These are phyloP conservation scores for Temnothorax ravouxi DNA, from an alignment of 2,888 invertebrate genomes.

Conservation along the genomic window DNA sequence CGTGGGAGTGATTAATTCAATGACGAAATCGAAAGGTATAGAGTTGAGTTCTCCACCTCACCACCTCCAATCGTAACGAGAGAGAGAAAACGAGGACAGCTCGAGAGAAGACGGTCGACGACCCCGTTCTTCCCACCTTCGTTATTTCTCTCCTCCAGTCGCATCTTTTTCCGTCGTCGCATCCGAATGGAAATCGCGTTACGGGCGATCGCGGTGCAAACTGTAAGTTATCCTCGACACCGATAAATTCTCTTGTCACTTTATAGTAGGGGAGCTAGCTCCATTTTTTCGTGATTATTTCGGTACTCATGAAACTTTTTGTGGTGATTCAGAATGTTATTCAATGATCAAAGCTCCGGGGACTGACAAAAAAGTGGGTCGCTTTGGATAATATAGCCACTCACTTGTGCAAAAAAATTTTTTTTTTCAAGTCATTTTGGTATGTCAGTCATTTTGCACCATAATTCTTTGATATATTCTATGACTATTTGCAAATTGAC, in stretches of 20 bases:
- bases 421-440: no score
- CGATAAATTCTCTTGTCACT: conserved; percentile 23
- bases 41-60: conserved; percentile 29
- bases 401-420: no score
- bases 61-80: conserved; percentile 24
- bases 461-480: no score
- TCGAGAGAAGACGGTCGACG: conserved; percentile 42
- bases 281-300: no score
- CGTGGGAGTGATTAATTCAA: conserved; percentile 44
- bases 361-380: no score
- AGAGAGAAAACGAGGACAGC: conserved; percentile 33
- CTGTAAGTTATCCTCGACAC: conserved; percentile 44
- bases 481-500: no score
- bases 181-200: conserved; percentile 50
- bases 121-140: conserved; percentile 21
- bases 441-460: no score
- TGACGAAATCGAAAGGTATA: conserved; percentile 34
- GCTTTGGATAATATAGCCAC: no score
- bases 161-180: conserved; percentile 41
- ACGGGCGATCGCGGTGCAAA: conserved; percentile 20
- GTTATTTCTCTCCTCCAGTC: conserved; percentile 27
- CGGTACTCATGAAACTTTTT: no score
- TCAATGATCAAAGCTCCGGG: no score
- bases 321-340: no score
- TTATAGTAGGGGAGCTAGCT: no score